Percentiles rank a stretch among this genome's conserved stretches.
Evolutionary conservation across 2,888 invertebrate genomes (phyloP).

Genomic region (Tinea semifulvella): DNA sequence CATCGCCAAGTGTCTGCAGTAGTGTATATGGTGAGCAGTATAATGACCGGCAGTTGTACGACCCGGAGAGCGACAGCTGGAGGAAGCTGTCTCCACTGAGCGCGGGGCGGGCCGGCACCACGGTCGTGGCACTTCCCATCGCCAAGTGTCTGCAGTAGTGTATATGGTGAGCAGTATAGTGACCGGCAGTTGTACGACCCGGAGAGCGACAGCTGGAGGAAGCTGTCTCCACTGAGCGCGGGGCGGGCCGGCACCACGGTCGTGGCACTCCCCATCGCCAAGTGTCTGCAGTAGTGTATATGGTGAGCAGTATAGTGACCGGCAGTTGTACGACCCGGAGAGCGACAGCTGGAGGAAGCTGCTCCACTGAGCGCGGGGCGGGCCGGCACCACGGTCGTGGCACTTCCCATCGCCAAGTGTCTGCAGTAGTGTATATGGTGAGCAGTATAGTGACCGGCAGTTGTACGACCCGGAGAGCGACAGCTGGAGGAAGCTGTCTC

Average conservation of each 20-base stretch:
- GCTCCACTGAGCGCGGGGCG: conserved; percentile 82
- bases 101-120: conserved; percentile 88
- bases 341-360: conserved; percentile 82
- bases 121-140: conserved; percentile 80
- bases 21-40: conserved; percentile 91
- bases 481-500: conserved; percentile 81
- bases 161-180: conserved; percentile 87
- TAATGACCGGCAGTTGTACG: too few relatives aligned
- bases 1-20: too few relatives aligned
- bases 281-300: conserved; percentile 51
- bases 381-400: conserved; percentile 89
- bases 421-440: too few relatives aligned
- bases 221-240: conserved; percentile 80
- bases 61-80: conserved; percentile 85
- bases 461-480: conserved; percentile 86
- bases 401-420: too few relatives aligned
- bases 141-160: too few relatives aligned
- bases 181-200: conserved; percentile 91
- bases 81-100: conserved; percentile 79
- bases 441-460: too few relatives aligned
- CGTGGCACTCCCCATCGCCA: conserved; percentile 70
- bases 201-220: conserved; percentile 79
- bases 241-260: conserved; percentile 92
- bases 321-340: conserved; percentile 80
- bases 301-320: conserved; percentile 78